Base-by-base conservation (phyloP, 2,888 invertebrate genomes). In the Erannis defoliaria region DNA sequence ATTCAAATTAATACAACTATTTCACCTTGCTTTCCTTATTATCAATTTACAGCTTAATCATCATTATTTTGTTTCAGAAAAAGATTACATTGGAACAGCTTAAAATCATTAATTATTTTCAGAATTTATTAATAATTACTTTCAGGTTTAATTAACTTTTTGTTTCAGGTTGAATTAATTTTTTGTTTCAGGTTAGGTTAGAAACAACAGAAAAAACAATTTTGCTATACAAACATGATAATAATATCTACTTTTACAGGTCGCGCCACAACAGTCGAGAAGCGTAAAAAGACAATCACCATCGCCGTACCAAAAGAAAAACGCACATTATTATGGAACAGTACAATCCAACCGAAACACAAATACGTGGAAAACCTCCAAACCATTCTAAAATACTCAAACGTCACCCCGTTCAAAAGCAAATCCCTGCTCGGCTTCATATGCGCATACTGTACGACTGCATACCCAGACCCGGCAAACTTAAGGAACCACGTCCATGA, bases 331-430 rank as follows among this genome's bases (percentile, higher is more conserved):
- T 40, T 37, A 6, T 61, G 61, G 61, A 61, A 38, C 26, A 54
- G 42, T 37, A 51, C 43, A 6, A 16, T 40, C 4, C 56, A 62
- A 18, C 48, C 53, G 4, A 53, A 48, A 50, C 54, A 60, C 0
- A 91, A 91, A 66, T 87, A 90, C 35, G 76, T 63, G 35, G 84
- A 87, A 2, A 92, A 92, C 31, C 57, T 91, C 0, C 71, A 78
- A 1, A 86, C 80, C 0, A 81, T 92, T 50, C 60, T 92, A 0
- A 76, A 87, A 16, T 87, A 73, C 49, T 89, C 89, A 0, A 92
- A 90, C 38, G 89, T 80, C 0, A 77, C 79, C 0, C 89, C 89
- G 0, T 92, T 92, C 59, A 85, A 82, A 14, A 85, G 88, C 29
- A 90, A 87, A 63, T 81, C 84, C 0, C 57, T 89, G 0, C 55